These are phyloP conservation scores for Sebastes hubbsi DNA, from an alignment of 2,797 vertebrate species.

Conservation along the genomic window DNA sequence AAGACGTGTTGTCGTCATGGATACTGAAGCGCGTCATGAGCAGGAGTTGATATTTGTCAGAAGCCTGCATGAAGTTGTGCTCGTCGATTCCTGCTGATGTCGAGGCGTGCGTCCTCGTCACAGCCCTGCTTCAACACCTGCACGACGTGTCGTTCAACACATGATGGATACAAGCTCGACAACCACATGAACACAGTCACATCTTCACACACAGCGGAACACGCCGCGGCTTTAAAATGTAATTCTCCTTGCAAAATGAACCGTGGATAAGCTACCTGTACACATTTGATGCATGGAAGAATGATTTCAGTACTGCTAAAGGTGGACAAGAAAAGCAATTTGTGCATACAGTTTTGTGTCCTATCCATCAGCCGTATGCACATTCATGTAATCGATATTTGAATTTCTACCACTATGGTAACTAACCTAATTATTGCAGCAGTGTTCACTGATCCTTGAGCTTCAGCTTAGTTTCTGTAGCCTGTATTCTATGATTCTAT, in stretches of 20 bases:
- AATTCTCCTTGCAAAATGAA: not conserved
- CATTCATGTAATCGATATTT: not conserved
- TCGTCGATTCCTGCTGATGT: not conserved
- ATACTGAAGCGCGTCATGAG: not conserved
- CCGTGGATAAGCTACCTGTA: not conserved
- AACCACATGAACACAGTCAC: not conserved
- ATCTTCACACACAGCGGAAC: not conserved
- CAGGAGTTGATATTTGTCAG: not conserved
- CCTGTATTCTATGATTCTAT: not conserved
- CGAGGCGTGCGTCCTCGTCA: not conserved
- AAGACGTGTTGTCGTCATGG: not conserved
- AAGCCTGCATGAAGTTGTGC: not conserved
- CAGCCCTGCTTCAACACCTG: not conserved
- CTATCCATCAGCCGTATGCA: not conserved
- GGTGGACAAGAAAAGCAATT: not conserved
- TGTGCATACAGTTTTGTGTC: not conserved
- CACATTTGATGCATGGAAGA: not conserved
- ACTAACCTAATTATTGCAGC: slow-evolving; percentile 11
- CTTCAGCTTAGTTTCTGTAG: not conserved
- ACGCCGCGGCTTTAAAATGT: not conserved
- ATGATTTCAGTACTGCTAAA: not conserved
- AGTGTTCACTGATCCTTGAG: not conserved
- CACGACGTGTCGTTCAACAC: not conserved
- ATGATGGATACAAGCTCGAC: not conserved
- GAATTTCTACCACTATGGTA: not conserved